Percentiles rank a stretch among this genome's conserved stretches.
Conservation (phyloP, 1,140 invertebrate genomes). For the Zaprionus taronus region DNA sequence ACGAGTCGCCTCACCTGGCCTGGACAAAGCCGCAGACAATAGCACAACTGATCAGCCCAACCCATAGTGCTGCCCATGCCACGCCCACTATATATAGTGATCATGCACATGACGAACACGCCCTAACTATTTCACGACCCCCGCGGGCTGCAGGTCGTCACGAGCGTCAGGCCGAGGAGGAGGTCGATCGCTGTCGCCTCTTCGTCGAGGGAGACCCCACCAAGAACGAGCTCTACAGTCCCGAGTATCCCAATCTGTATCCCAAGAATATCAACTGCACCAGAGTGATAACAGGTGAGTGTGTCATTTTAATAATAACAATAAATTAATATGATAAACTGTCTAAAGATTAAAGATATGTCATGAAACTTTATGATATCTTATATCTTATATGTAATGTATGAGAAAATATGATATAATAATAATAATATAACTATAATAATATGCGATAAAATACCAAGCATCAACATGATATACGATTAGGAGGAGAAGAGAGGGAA, state of each 20-base stretch:
- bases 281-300: conserved; percentile 89
- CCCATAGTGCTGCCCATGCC: not conserved
- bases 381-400: not conserved
- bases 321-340: too few relatives aligned
- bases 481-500: too few relatives aligned
- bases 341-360: not conserved
- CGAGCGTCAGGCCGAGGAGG: conserved; percentile 56
- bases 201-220: conserved; percentile 86
- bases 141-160: conserved; percentile 38
- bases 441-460: too few relatives aligned
- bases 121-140: conserved; percentile 45
- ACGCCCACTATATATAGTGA: conserved; percentile 5
- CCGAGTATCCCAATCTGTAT: conserved; percentile 90
- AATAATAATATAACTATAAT: not conserved
- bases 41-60: not conserved
- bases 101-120: conserved; percentile 5
- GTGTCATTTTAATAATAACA: too few relatives aligned
- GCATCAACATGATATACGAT: too few relatives aligned
- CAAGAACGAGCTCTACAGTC: conserved; percentile 90
- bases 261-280: conserved; percentile 90
- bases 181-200: conserved; percentile 78
- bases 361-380: not conserved
- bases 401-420: not conserved
- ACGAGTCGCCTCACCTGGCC: not conserved
- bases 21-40: not conserved